These are phyloP conservation scores for Drosophila stalkeri DNA, from an alignment of 2,888 invertebrate genomes.

Conservation along the genomic window DNA sequence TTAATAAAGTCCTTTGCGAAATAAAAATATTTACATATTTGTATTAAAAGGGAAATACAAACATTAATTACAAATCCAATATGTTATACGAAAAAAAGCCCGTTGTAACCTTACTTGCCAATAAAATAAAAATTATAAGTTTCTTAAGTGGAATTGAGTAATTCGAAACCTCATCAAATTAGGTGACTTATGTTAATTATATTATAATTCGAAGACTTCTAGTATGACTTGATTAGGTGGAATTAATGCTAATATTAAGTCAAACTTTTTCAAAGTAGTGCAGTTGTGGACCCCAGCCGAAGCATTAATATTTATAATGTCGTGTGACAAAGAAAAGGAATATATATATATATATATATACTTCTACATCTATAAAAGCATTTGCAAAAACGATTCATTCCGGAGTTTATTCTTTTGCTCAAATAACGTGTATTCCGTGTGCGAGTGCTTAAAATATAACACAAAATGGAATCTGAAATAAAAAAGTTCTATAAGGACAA, in stretches of 20 bases:
- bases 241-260: neutral
- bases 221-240: neutral
- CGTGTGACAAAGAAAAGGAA: neutral
- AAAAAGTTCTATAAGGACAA: conserved; percentile 87
- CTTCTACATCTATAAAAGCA: conserved; percentile 15
- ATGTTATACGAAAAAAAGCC: no score
- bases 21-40: no score
- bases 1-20: no score
- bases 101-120: no score
- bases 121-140: neutral
- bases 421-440: neutral
- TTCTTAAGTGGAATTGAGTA: neutral
- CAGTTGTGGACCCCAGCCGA: neutral
- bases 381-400: neutral
- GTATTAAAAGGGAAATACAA: no score
- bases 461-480: conserved; percentile 75
- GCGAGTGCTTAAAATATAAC: neutral
- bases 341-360: no score
- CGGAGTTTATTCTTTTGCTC: no score
- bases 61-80: no score
- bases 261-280: neutral
- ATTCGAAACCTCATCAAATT: neutral
- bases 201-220: neutral
- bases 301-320: conserved; percentile 5
- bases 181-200: neutral